A percentile compares a stretch with the other conserved stretches of the same genome.
These are phyloP conservation scores for Acronicta aceris DNA, from an alignment of 2,888 invertebrate species.

Conservation along the genomic window DNA sequence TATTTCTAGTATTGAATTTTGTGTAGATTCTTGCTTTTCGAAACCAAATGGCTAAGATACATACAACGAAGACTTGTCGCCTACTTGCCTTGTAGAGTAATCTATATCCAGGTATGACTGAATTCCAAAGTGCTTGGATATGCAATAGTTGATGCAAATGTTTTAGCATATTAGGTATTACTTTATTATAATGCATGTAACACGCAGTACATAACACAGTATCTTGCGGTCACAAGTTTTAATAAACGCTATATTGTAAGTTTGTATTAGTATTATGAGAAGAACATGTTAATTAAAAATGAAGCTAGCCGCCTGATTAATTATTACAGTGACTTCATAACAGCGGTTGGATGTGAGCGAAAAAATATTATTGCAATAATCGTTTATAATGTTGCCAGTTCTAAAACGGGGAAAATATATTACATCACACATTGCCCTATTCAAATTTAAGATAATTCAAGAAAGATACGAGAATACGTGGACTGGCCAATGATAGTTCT, in stretches of 20 bases:
- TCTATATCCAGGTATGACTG: conserved; percentile 32
- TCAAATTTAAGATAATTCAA: conserved; percentile 8
- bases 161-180: conserved; percentile 39
- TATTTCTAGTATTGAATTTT: neutral
- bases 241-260: conserved; percentile 41
- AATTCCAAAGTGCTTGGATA: conserved; percentile 29
- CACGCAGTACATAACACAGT: conserved; percentile 15
- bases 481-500: neutral
- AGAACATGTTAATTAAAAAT: conserved; percentile 37
- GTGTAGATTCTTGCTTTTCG: neutral
- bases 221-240: conserved; percentile 41
- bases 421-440: too few relatives aligned
- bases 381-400: conserved; percentile 53
- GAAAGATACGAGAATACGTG: neutral
- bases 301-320: conserved; percentile 46
- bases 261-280: conserved; percentile 28
- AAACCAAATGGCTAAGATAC: conserved; percentile 6
- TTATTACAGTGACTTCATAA: conserved; percentile 46
- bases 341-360: conserved; percentile 26
- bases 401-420: conserved; percentile 16
- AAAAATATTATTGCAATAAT: conserved; percentile 47
- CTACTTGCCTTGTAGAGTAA: conserved; percentile 32
- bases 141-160: conserved; percentile 49
- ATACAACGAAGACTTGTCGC: conserved; percentile 13
- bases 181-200: conserved; percentile 29